Evolutionary conservation across 1,140 invertebrate genomes (phyloP).

Genomic region (Hesperophylax magnus): DNA sequence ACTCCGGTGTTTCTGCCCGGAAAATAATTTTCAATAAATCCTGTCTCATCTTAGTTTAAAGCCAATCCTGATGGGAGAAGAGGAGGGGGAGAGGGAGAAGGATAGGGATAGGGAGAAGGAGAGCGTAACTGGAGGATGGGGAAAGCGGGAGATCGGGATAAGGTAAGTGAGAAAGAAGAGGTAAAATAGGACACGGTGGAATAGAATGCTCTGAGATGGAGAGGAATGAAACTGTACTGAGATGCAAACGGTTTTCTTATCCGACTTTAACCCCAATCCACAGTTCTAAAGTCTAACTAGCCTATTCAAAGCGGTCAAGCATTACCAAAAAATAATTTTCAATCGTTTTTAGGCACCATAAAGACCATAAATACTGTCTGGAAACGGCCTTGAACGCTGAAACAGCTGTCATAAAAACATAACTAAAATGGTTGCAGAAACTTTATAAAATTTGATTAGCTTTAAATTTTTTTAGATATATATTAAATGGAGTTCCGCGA

Average conservation of each 20-base stretch:
- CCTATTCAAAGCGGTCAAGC: too few species aligned
- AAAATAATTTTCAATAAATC: slow-evolving; percentile 37
- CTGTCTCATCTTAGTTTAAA: slow-evolving; percentile 23
- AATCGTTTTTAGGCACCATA: too few species aligned
- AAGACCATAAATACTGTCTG: too few species aligned
- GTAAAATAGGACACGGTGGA: slow-evolving; percentile 28
- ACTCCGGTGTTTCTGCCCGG: not conserved
- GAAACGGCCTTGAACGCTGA: too few species aligned
- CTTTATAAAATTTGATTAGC: too few species aligned
- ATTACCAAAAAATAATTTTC: too few species aligned
- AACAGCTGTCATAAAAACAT: too few species aligned
- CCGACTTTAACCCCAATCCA: not conserved
- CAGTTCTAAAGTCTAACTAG: too few species aligned
- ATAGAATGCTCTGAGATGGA: not conserved
- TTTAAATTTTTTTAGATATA: too few species aligned
- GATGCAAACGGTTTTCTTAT: not conserved
- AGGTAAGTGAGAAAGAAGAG: not conserved
- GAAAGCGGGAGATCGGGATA: not conserved
- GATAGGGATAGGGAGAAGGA: not conserved
- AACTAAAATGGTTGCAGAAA: too few species aligned
- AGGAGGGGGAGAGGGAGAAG: not conserved
- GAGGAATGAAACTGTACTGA: not conserved
- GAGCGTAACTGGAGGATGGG: not conserved
- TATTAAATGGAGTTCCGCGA: too few species aligned
- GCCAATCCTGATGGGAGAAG: slow-evolving; percentile 1